Conservation (phyloP, 2,888 invertebrate genomes). For the Drosophila nr. perissopoda region DNA sequence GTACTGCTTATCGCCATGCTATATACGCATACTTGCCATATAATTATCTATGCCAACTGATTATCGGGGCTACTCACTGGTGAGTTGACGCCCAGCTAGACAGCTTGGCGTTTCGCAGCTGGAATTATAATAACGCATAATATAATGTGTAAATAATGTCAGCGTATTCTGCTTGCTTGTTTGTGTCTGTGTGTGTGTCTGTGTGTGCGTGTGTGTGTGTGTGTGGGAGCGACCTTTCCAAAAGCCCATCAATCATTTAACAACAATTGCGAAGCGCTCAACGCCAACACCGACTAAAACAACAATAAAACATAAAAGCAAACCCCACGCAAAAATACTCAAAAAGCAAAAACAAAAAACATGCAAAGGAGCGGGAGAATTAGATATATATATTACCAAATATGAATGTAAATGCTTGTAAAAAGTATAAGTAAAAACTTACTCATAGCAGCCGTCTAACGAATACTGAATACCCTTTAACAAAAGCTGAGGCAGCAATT, state of each 20-base stretch:
- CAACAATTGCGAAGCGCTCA: constrained; percentile 64
- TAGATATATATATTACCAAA: constrained; percentile 63
- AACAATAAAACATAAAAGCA: constrained; percentile 34
- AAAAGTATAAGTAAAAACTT: constrained; percentile 18
- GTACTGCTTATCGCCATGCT: constrained; percentile 27
- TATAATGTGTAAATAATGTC: constrained; percentile 65
- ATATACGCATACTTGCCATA: constrained; percentile 19
- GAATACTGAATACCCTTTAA: constrained; percentile 23
- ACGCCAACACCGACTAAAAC: constrained; percentile 61
- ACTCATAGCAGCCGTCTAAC: neutral
- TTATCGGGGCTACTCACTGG: constrained; percentile 25
- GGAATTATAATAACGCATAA: constrained; percentile 62
- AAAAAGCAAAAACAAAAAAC: constrained; percentile 21
- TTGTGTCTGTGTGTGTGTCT: constrained; percentile 27
- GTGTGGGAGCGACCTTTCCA: constrained; percentile 56
- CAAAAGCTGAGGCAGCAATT: neutral
- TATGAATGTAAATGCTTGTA: constrained; percentile 71
- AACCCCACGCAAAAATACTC: constrained; percentile 53
- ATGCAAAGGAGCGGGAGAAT: constrained; percentile 47
- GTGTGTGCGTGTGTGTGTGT: constrained; percentile 30
- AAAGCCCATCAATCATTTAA: constrained; percentile 74
- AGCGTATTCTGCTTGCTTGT: constrained; percentile 11
- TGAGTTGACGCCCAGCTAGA: constrained; percentile 62
- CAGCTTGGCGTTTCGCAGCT: constrained; percentile 61
- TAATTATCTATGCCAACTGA: constrained; percentile 52